These are phyloP conservation scores for Temnothorax nylanderi DNA, from an alignment of 1,140 invertebrate genomes.

Conservation along the genomic window DNA sequence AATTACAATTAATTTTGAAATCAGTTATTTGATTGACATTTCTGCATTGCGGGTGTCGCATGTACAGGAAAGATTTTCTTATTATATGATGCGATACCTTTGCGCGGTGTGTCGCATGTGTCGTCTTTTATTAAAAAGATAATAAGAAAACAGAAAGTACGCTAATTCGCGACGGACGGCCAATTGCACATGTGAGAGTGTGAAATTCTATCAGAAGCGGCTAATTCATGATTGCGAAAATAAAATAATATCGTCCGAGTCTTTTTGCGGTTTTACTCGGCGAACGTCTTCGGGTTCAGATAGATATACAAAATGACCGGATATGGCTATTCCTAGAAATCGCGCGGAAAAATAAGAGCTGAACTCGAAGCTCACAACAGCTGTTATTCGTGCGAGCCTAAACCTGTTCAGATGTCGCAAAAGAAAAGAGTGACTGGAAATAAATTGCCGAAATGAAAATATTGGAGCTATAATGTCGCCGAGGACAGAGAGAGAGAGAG, in stretches of 20 bases:
- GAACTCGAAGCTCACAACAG: neutral
- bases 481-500: neutral
- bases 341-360: neutral
- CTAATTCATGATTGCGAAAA: neutral
- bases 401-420: conserved; percentile 20
- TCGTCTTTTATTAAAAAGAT: neutral
- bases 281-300: neutral
- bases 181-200: neutral
- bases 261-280: too few species aligned
- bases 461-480: conserved; percentile 1
- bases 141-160: neutral
- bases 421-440: neutral
- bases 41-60: neutral
- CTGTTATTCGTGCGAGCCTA: conserved; percentile 3
- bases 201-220: neutral
- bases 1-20: neutral
- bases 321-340: conserved; percentile 14
- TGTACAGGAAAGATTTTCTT: too few species aligned
- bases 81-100: too few species aligned
- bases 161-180: neutral
- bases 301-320: neutral
- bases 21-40: too few species aligned
- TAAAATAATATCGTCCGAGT: conserved; percentile 1
- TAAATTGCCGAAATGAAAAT: conserved; percentile 13
- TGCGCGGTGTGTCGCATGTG: too few species aligned